Evolutionary conservation across 1,140 invertebrate species (phyloP).

Genomic region (Heliconius melpomene): DNA sequence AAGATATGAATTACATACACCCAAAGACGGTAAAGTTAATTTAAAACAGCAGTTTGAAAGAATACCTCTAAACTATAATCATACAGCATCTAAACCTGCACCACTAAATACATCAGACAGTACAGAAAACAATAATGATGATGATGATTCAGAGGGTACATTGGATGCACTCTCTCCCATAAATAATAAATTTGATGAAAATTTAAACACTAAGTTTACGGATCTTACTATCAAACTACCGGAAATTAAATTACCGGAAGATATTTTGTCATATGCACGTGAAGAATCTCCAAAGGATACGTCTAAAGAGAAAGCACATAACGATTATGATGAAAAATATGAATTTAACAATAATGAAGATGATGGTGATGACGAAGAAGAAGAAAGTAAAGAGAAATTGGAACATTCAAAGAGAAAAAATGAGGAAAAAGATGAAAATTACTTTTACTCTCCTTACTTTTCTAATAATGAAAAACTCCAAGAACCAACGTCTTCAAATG

Average conservation of each 20-base stretch:
- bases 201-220: constrained; percentile 69
- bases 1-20: background rate
- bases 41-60: constrained; percentile 78
- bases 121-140: constrained; percentile 33
- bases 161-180: constrained; percentile 46
- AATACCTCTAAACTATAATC: constrained; percentile 75
- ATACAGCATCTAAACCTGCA: constrained; percentile 45
- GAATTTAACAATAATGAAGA: background rate
- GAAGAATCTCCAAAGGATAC: constrained; percentile 39
- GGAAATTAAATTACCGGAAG: constrained; percentile 72
- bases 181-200: constrained; percentile 58
- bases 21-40: constrained; percentile 44
- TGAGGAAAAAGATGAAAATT: constrained; percentile 47
- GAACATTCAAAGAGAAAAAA: constrained; percentile 28
- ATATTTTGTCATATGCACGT: constrained; percentile 62
- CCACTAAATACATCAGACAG: constrained; percentile 36
- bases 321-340: constrained; percentile 36
- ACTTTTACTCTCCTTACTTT: constrained; percentile 47
- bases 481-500: background rate
- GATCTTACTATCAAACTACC: constrained; percentile 66
- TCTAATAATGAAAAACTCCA: constrained; percentile 28
- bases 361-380: no score
- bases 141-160: constrained; percentile 47
- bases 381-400: background rate
- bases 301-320: constrained; percentile 34